These are phyloP conservation scores for Anthoptus insignis DNA, from an alignment of 2,888 invertebrate genomes.

Conservation along the genomic window DNA sequence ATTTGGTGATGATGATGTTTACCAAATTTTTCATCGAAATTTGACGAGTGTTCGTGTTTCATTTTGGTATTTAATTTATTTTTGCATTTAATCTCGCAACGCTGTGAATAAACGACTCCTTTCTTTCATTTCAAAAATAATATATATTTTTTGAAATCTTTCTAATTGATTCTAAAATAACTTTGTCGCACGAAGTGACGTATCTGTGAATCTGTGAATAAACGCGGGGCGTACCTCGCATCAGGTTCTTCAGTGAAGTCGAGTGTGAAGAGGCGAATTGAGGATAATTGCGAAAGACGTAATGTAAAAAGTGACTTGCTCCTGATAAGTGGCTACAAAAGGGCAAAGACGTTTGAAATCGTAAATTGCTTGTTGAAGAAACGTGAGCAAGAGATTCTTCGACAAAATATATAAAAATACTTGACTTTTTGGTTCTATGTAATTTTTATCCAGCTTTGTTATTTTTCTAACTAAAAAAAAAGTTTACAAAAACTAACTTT, in stretches of 20 bases:
- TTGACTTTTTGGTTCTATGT: neutral
- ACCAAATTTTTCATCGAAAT: too few relatives aligned
- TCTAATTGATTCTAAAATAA: too few relatives aligned
- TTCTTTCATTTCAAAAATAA: too few relatives aligned
- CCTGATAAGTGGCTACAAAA: slow-evolving; percentile 31
- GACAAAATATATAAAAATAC: slow-evolving; percentile 3
- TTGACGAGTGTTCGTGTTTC: too few relatives aligned
- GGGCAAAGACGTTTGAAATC: slow-evolving; percentile 20
- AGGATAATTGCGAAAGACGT: slow-evolving; percentile 34
- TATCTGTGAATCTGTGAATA: neutral
- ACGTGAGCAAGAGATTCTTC: slow-evolving; percentile 7
- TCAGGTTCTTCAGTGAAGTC: slow-evolving; percentile 24
- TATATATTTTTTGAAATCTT: too few relatives aligned
- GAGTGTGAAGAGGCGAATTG: slow-evolving; percentile 28
- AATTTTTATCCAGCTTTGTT: too few relatives aligned
- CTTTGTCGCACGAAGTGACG: neutral
- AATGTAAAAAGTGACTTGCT: slow-evolving; percentile 34
- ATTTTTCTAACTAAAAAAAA: too few relatives aligned
- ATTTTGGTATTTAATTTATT: too few relatives aligned
- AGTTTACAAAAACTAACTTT: too few relatives aligned
- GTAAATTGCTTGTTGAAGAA: slow-evolving; percentile 26
- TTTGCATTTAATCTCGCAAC: too few relatives aligned
- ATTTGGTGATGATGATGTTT: too few relatives aligned
- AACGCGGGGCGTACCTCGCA: slow-evolving; percentile 16
- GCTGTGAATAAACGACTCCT: too few relatives aligned